A percentile compares a stretch with the other conserved stretches of the same genome.
Evolutionary conservation across 2,888 invertebrate genomes (phyloP).

Genomic region (Oithona nana): DNA sequence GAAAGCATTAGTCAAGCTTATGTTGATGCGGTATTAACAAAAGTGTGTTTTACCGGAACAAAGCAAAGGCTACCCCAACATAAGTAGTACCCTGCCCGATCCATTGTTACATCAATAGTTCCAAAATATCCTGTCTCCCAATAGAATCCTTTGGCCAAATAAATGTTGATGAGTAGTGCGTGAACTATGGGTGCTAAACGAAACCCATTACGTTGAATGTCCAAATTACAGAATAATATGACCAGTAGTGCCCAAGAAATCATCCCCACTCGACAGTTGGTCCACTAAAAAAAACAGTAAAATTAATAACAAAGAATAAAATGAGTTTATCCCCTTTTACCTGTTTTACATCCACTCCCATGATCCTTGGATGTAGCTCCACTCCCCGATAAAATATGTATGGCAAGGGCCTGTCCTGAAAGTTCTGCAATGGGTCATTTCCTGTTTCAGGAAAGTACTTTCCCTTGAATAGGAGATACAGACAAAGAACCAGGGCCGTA

Average conservation of each 20-base stretch:
- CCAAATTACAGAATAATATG: constrained; percentile 27
- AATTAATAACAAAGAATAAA: no score
- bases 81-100: constrained; percentile 33
- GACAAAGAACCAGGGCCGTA: constrained; percentile 26
- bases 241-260: constrained; percentile 27
- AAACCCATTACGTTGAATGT: constrained; percentile 24
- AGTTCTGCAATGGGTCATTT: constrained; percentile 19
- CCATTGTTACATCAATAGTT: constrained; percentile 37
- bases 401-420: constrained; percentile 25
- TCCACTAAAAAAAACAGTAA: constrained; percentile 23
- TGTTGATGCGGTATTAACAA: no score
- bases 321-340: no score
- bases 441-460: constrained; percentile 19
- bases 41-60: constrained; percentile 27
- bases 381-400: constrained; percentile 40
- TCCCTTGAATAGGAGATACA: constrained; percentile 29
- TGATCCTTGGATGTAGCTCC: constrained; percentile 34
- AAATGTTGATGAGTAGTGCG: constrained; percentile 30
- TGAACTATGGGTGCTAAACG: constrained; percentile 23
- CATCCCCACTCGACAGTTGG: constrained; percentile 28
- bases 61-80: constrained; percentile 37
- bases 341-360: constrained; percentile 29
- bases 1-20: no score
- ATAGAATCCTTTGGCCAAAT: constrained; percentile 37
- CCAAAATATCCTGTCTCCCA: constrained; percentile 39